Conservation (phyloP, 2,797 vertebrate genomes). For the Sebastes taczanowskii region DNA sequence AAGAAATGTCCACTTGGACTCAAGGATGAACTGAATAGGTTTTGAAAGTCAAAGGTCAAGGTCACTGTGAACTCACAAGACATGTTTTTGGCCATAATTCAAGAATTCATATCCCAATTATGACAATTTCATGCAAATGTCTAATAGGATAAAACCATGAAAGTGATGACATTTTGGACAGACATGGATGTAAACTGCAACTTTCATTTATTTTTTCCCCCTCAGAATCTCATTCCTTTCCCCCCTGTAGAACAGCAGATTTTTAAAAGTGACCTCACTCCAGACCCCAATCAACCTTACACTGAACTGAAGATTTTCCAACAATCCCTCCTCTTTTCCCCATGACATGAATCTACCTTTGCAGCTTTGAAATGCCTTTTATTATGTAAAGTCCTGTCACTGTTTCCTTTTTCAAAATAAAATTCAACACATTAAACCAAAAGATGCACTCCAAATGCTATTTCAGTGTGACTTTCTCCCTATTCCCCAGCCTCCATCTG, state of each 20-base stretch:
- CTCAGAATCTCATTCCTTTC: not conserved
- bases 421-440: not conserved
- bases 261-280: too few species aligned
- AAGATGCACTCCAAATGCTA: not conserved
- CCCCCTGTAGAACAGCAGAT: not conserved
- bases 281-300: not conserved
- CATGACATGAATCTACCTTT: not conserved
- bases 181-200: too few species aligned
- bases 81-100: too few species aligned
- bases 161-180: too few species aligned
- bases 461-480: slow-evolving; percentile 3
- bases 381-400: not conserved
- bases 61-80: too few species aligned
- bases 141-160: too few species aligned
- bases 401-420: not conserved
- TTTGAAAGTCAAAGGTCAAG: too few species aligned
- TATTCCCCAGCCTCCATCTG: slow-evolving; percentile 2
- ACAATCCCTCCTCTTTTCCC: not conserved
- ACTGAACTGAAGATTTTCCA: not conserved
- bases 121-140: too few species aligned
- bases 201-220: not conserved
- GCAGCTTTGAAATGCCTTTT: not conserved
- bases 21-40: too few species aligned
- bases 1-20: too few species aligned
- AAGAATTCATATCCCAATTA: too few species aligned